Conservation (phyloP, 2,797 vertebrate species). For the Podargus strigoides region DNA sequence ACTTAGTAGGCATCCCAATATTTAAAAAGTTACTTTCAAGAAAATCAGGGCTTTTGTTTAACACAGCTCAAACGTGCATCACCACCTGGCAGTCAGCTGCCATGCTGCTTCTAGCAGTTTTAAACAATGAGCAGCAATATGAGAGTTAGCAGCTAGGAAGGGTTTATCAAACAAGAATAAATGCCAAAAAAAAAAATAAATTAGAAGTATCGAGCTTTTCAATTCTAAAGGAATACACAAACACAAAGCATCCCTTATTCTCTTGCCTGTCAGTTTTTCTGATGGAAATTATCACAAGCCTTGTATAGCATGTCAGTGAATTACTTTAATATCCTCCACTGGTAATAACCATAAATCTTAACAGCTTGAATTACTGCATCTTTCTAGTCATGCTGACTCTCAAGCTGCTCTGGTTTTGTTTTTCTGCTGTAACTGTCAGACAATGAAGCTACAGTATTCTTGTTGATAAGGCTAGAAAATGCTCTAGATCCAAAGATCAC, state of each 20-base stretch:
- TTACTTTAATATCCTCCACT: background rate
- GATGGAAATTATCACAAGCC: background rate
- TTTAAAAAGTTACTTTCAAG: background rate
- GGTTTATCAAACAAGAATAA: background rate
- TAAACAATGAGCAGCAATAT: background rate
- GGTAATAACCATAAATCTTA: conserved; percentile 20
- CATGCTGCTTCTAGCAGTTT: background rate
- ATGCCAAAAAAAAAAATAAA: background rate
- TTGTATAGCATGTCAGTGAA: background rate
- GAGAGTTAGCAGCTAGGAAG: background rate
- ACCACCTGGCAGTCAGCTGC: background rate
- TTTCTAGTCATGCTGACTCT: conserved; percentile 34
- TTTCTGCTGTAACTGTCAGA: conserved; percentile 7
- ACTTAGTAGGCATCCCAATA: background rate
- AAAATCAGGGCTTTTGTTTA: conserved; percentile 1
- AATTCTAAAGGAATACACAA: background rate
- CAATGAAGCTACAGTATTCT: background rate
- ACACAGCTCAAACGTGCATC: background rate
- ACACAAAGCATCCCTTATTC: background rate
- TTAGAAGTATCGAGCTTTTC: background rate
- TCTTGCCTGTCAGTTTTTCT: background rate
- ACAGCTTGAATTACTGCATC: conserved; percentile 26
- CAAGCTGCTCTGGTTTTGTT: conserved; percentile 46
- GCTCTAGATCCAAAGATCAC: background rate
- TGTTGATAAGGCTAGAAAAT: background rate